Conservation (phyloP, 53 echinoderm and acorn worm genomes). For the Echinarachnius parma region DNA sequence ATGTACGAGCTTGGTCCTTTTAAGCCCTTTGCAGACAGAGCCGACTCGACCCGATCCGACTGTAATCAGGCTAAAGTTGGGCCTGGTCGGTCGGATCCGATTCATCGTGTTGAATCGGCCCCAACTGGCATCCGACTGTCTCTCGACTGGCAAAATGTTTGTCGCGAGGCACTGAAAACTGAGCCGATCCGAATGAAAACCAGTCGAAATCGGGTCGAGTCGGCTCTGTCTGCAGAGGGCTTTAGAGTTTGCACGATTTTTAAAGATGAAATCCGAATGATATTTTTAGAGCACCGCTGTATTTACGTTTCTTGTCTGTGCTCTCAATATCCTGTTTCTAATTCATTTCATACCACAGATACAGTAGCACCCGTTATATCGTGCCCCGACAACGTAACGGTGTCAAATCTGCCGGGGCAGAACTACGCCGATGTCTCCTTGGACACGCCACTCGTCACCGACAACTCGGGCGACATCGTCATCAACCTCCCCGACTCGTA, state of each 20-base stretch:
- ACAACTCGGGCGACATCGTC: conserved; percentile 40
- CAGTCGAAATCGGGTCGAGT: too few relatives aligned
- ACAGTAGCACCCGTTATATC: conserved; percentile 19
- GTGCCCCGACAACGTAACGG: conserved; percentile 38
- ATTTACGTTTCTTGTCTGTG: neutral
- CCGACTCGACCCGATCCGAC: too few relatives aligned
- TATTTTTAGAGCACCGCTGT: neutral
- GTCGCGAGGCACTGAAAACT: too few relatives aligned
- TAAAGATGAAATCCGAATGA: neutral
- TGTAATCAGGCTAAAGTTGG: too few relatives aligned
- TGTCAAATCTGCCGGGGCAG: conserved; percentile 9
- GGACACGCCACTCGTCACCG: conserved; percentile 39
- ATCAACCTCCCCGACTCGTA: conserved; percentile 31
- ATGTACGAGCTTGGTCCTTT: too few relatives aligned
- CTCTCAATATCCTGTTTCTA: neutral
- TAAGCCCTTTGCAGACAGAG: too few relatives aligned
- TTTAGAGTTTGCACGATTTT: neutral
- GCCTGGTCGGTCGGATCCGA: too few relatives aligned
- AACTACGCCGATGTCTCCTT: conserved; percentile 41
- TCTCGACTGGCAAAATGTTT: too few relatives aligned
- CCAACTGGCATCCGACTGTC: too few relatives aligned
- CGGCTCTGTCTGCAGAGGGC: too few relatives aligned
- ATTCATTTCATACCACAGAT: conserved; percentile 16
- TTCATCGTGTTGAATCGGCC: too few relatives aligned
- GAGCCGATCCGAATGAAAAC: too few relatives aligned